Percentiles rank a stretch among this genome's conserved stretches.
These are phyloP conservation scores for Brachymystax lenok DNA, from an alignment of 2,797 vertebrate species.

Conservation along the genomic window DNA sequence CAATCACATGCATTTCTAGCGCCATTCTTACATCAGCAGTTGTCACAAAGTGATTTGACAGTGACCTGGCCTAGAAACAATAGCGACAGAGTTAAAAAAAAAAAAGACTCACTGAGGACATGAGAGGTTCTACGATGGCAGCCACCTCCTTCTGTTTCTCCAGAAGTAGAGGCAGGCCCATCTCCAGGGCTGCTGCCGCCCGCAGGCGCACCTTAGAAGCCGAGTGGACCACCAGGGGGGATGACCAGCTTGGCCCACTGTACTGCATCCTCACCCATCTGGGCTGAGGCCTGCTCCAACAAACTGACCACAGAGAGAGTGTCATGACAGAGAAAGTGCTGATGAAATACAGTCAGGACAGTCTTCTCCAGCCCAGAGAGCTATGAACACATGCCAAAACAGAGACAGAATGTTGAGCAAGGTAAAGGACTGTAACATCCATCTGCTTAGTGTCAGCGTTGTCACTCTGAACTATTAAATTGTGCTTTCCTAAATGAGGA, in stretches of 20 bases:
- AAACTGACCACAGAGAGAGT: conserved; percentile 68
- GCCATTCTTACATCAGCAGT: too few species aligned
- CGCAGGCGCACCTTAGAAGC: conserved; percentile 91
- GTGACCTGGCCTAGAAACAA: background rate
- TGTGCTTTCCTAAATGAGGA: background rate
- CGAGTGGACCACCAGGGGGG: conserved; percentile 89
- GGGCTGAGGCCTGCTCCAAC: conserved; percentile 85
- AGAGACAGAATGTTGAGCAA: background rate
- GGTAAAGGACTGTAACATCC: background rate
- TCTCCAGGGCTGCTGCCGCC: conserved; percentile 89
- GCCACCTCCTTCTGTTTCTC: conserved; percentile 88
- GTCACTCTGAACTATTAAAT: background rate
- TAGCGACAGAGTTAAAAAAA: too few species aligned
- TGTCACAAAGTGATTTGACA: too few species aligned
- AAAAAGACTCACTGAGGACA: conserved; percentile 84
- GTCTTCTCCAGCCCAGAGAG: background rate
- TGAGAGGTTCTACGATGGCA: conserved; percentile 86
- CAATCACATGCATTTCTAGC: too few species aligned
- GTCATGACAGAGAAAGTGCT: background rate
- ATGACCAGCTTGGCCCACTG: conserved; percentile 89
- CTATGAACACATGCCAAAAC: background rate
- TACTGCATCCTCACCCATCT: conserved; percentile 85
- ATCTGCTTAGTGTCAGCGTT: background rate
- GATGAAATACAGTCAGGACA: background rate
- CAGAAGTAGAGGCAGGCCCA: conserved; percentile 89